Evolutionary conservation across 1,140 invertebrate genomes (phyloP).

Genomic region (Scaptomyza graminum): DNA sequence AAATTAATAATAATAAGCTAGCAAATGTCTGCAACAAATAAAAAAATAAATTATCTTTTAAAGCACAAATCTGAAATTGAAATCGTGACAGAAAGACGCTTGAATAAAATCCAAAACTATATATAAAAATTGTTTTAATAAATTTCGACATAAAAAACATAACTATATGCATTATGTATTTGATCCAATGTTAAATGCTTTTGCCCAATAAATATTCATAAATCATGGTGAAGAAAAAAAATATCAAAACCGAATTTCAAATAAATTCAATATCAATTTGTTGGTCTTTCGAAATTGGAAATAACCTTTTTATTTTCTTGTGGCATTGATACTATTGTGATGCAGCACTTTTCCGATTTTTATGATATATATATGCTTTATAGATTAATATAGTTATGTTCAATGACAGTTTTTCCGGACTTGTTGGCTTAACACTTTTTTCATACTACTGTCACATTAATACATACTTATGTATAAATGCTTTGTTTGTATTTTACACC

Average conservation of each 20-base stretch:
- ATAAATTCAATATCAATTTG: constrained; percentile 8
- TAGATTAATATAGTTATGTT: not conserved
- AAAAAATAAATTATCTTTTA: not conserved
- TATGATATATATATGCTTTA: not conserved
- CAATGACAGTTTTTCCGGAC: constrained; percentile 7
- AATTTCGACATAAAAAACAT: not conserved
- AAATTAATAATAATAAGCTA: not conserved
- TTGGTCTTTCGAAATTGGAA: not conserved
- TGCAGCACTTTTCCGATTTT: not conserved
- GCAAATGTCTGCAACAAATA: not conserved
- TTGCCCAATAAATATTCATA: not conserved
- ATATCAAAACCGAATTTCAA: not conserved
- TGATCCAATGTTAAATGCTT: not conserved
- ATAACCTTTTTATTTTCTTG: constrained; percentile 9
- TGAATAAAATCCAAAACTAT: too few relatives aligned
- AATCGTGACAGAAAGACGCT: too few relatives aligned
- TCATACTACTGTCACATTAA: not conserved
- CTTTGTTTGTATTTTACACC: constrained; percentile 13
- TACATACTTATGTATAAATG: not conserved
- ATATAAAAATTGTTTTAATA: not conserved
- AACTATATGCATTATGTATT: not conserved
- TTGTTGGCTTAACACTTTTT: constrained; percentile 13
- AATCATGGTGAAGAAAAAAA: not conserved
- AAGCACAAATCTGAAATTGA: not conserved
- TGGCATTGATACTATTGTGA: not conserved